Conservation (phyloP, 2,888 invertebrate species). For the Pheosia gnoma region DNA sequence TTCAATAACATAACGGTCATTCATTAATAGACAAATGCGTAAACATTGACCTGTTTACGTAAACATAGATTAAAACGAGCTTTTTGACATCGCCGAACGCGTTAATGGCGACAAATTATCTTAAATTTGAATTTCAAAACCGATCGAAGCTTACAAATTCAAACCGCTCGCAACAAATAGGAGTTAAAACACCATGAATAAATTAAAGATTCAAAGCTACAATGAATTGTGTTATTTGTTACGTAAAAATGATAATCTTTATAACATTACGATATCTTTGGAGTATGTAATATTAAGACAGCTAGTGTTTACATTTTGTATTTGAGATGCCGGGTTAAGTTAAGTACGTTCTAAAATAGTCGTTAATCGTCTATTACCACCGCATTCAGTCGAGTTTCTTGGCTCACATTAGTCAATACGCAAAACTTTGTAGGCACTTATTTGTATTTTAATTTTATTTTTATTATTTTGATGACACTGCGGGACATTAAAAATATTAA, state of each 20-base stretch:
- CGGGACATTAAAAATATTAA: not conserved
- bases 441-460: too few relatives aligned
- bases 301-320: too few relatives aligned
- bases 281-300: too few relatives aligned
- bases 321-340: too few relatives aligned
- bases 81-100: conserved; percentile 7
- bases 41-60: conserved; percentile 1
- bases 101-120: conserved; percentile 29
- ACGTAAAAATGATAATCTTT: not conserved
- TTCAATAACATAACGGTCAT: not conserved
- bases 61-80: conserved; percentile 4
- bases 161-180: conserved; percentile 20
- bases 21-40: not conserved
- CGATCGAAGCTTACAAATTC: conserved; percentile 28
- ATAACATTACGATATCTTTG: too few relatives aligned
- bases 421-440: too few relatives aligned
- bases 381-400: too few relatives aligned
- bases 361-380: too few relatives aligned
- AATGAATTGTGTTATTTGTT: conserved; percentile 23
- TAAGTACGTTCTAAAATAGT: too few relatives aligned
- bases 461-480: not conserved
- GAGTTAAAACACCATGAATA: conserved; percentile 44
- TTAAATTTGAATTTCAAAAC: conserved; percentile 42
- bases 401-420: too few relatives aligned
- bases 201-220: conserved; percentile 26